phyloP scores from a whole-genome alignment of 1,140 invertebrate genomes.

The Drosophila seguyi region DNA sequence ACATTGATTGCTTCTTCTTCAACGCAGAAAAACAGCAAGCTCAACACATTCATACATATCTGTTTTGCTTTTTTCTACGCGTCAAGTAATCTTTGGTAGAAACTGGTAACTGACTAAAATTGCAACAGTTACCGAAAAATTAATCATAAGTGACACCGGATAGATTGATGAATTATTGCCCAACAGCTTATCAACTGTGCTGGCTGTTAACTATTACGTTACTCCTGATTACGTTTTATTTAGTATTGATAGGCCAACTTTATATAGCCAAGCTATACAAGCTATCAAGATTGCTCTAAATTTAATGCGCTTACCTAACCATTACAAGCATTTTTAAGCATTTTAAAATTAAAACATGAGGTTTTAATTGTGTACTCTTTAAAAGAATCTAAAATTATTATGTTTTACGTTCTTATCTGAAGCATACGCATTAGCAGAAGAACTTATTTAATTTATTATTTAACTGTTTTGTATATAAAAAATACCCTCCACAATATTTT shows the following conservation, averaged over 20 bases:
- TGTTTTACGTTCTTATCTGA: no score
- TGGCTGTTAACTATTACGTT: slow-evolving; percentile 20
- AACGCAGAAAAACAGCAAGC: not conserved
- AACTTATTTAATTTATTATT: not conserved
- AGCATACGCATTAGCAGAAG: no score
- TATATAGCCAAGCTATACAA: slow-evolving; percentile 1
- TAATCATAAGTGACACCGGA: not conserved
- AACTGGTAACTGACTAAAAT: not conserved
- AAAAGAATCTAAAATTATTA: not conserved
- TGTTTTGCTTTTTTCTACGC: not conserved
- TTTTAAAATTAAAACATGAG: not conserved
- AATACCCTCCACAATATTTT: no score
- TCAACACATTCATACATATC: not conserved
- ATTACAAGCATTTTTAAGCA: not conserved
- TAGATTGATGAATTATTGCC: slow-evolving; percentile 5
- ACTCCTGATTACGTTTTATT: slow-evolving; percentile 3
- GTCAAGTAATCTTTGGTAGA: not conserved
- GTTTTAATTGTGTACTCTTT: not conserved
- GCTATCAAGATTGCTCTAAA: slow-evolving; percentile 7
- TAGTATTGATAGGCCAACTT: not conserved
- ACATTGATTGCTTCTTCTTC: not conserved
- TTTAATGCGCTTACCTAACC: not conserved
- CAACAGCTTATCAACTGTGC: slow-evolving; percentile 16
- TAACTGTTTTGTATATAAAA: not conserved
- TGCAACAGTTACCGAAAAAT: not conserved